These are phyloP conservation scores for Congeria kusceri DNA, from an alignment of 2,888 invertebrate genomes.

Conservation along the genomic window DNA sequence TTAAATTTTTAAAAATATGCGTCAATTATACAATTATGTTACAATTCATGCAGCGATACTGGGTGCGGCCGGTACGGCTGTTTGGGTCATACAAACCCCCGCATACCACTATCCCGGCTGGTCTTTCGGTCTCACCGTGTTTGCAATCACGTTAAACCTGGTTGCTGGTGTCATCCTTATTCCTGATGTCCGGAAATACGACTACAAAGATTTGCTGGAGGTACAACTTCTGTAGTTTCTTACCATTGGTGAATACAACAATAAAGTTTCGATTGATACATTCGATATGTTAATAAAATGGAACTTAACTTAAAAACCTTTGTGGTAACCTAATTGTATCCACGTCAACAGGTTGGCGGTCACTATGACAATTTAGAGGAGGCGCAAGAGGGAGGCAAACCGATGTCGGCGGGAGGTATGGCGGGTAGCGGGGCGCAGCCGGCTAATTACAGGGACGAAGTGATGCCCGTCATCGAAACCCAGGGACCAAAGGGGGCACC, in stretches of 20 bases:
- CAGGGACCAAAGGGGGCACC: constrained; percentile 56
- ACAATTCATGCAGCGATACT: constrained; percentile 29
- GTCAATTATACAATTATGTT: too few relatives aligned
- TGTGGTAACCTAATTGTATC: too few relatives aligned
- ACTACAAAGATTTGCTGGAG: constrained; percentile 56
- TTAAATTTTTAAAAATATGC: too few relatives aligned
- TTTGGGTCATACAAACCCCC: constrained; percentile 42
- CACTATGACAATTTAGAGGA: constrained; percentile 48
- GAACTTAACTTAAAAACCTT: too few relatives aligned
- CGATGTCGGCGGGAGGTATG: constrained; percentile 1
- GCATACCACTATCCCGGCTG: constrained; percentile 50
- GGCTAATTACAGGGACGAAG: constrained; percentile 24
- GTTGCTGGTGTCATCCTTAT: constrained; percentile 51
- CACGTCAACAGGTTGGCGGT: constrained; percentile 44
- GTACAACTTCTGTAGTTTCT: constrained; percentile 10
- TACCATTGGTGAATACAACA: too few relatives aligned
- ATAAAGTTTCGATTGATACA: too few relatives aligned
- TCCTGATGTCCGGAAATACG: constrained; percentile 58
- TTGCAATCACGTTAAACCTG: constrained; percentile 43
- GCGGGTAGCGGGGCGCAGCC: background rate
- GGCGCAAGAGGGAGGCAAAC: constrained; percentile 8
- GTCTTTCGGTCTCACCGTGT: constrained; percentile 62
- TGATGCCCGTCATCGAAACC: constrained; percentile 41
- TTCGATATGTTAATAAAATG: background rate
- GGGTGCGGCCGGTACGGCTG: constrained; percentile 39